Conservation (phyloP, 2,113 vertebrate genomes). For the Platysteira castanea region DNA sequence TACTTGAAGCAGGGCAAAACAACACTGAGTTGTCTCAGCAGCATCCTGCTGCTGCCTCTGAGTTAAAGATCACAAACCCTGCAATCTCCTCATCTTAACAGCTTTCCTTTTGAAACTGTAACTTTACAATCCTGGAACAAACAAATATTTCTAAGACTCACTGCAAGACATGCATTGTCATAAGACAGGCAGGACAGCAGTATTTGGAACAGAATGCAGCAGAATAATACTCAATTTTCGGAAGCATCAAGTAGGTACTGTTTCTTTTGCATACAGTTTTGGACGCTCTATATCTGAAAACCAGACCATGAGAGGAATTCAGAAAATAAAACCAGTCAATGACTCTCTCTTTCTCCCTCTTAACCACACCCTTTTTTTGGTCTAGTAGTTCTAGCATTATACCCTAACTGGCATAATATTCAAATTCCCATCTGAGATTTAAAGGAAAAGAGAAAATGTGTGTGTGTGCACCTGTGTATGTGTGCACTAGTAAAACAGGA, state of each 20-base stretch:
- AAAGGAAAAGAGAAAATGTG: background rate
- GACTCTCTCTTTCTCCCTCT: background rate
- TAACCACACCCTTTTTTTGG: background rate
- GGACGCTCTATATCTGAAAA: background rate
- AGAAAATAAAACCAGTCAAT: background rate
- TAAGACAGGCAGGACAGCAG: background rate
- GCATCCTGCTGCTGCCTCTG: background rate
- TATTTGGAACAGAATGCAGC: background rate
- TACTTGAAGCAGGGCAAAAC: background rate
- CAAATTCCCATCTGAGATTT: background rate
- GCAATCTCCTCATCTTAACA: background rate
- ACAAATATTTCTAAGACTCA: background rate
- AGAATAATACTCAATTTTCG: background rate
- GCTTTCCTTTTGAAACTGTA: background rate
- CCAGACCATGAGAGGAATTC: background rate
- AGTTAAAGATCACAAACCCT: background rate
- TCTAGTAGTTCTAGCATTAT: background rate
- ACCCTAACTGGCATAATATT: background rate
- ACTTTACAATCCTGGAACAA: background rate
- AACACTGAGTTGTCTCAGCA: background rate
- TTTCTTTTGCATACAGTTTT: background rate
- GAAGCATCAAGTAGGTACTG: background rate
- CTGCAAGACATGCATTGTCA: background rate
- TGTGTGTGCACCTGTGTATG: no score
- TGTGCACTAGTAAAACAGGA: background rate